Evolutionary conservation across 2,113 vertebrate genomes (phyloP).

Genomic region (Rhinolophus sinicus): DNA sequence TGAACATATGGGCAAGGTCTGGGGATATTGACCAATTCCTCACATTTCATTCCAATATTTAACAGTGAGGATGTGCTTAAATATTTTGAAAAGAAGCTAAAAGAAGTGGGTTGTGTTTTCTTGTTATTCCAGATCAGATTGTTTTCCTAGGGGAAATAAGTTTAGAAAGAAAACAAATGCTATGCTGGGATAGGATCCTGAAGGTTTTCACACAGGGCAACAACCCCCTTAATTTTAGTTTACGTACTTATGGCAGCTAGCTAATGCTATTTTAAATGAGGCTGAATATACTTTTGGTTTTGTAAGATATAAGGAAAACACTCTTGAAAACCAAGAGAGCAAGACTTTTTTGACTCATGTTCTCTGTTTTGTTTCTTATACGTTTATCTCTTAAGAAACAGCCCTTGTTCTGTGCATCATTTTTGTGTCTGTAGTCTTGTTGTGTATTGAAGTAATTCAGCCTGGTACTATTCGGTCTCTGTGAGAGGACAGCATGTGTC

Average conservation of each 20-base stretch:
- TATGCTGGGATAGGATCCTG: background rate
- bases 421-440: background rate
- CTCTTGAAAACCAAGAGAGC: background rate
- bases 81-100: conserved; percentile 10
- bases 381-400: background rate
- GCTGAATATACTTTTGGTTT: background rate
- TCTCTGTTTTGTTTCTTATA: background rate
- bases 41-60: background rate
- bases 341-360: background rate
- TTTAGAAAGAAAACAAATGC: conserved; percentile 23
- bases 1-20: background rate
- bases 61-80: background rate
- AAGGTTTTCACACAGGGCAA: background rate
- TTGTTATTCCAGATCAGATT: conserved; percentile 23
- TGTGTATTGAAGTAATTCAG: background rate
- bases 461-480: background rate
- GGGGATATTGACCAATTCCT: background rate
- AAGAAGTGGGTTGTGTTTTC: background rate
- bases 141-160: background rate
- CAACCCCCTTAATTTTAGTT: background rate
- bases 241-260: background rate
- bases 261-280: background rate
- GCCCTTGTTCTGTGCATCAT: background rate
- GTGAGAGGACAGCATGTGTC: background rate
- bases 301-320: background rate